Evolutionary conservation across 2,113 vertebrate genomes (phyloP), one percentile per base, ranked within the genome.

Genomic region (Hyperopisus bebe): DNA sequence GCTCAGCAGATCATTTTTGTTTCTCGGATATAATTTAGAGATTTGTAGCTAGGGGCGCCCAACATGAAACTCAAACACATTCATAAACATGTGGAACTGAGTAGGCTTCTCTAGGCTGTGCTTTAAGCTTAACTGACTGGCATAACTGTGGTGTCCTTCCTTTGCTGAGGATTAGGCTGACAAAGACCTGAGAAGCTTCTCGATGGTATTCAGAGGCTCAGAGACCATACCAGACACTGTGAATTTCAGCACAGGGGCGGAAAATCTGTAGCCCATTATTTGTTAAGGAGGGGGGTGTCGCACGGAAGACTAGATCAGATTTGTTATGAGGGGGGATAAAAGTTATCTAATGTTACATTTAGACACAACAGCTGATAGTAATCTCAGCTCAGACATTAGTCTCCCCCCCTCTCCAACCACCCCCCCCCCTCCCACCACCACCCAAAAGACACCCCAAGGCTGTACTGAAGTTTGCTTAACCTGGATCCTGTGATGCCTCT

Each of bases 361-460:
- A 90, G 90, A 90, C 90, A 88, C 77, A 90, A 88, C 90, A 90
- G 55, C 13, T 85, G 90, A 88, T 85, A 88, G 53, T n/a, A 39
- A 90, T 88, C 90, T 88, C 46, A 44, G 87, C 86, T 31, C 9
- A 31, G 31, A n/a, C 86, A 51, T 47, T 19, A 55, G 35, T 42
- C 21, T 27, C 35, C n/a, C n/a, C n/a, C 5, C 89, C 21, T n/a
- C 55, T 9, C 39, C 86, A 10, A 47, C 9, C 58, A 4, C 9
- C 15, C 2, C 47, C 48, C 3, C 5, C 21, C 1, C 47, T 7
- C 24, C 2, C 39, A 42, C 39, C 39, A 3, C 50, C 50, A 53
- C 15, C 13, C 3, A 51, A 15, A 44, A 70, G 31, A 44, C 53
- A 83, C 9, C 13, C 50, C 19, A 50, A 88, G 53, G 19, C 53